These are phyloP conservation scores for Microplitis deprimator DNA, from an alignment of 2,888 invertebrate genomes.

Conservation along the genomic window DNA sequence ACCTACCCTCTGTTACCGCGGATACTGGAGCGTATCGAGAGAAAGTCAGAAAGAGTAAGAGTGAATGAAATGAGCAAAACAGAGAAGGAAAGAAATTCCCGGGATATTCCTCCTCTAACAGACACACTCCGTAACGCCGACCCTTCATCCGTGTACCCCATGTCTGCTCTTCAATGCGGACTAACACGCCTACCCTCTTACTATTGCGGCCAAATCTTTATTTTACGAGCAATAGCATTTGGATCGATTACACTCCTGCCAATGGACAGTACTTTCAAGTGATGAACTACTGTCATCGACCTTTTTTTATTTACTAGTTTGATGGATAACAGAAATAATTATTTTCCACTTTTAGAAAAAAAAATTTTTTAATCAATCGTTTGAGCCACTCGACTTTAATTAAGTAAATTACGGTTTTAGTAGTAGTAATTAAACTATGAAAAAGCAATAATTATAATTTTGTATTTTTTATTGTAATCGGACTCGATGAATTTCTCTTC, in stretches of 20 bases:
- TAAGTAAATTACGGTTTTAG: no score
- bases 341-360: background rate
- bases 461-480: no score
- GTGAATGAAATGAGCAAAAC: background rate
- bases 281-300: background rate
- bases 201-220: slow-evolving; percentile 54
- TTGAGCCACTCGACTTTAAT: no score
- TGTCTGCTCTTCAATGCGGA: slow-evolving; percentile 33
- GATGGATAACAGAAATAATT: background rate
- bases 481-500: no score
- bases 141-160: slow-evolving; percentile 39
- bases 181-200: slow-evolving; percentile 50
- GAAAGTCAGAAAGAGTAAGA: background rate
- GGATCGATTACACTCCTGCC: slow-evolving; percentile 41
- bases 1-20: slow-evolving; percentile 60
- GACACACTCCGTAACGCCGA: slow-evolving; percentile 26
- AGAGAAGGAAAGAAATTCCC: slow-evolving; percentile 10
- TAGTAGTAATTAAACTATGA: no score
- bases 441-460: no score
- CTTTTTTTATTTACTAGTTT: background rate
- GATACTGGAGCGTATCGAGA: slow-evolving; percentile 38
- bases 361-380: background rate
- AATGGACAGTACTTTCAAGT: background rate
- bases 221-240: slow-evolving; percentile 53
- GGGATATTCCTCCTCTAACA: slow-evolving; percentile 33